A percentile compares a stretch with the other conserved stretches of the same genome.
phyloP scores from a whole-genome alignment of 2,888 invertebrate genomes.

The Heterodera filipjevi region DNA sequence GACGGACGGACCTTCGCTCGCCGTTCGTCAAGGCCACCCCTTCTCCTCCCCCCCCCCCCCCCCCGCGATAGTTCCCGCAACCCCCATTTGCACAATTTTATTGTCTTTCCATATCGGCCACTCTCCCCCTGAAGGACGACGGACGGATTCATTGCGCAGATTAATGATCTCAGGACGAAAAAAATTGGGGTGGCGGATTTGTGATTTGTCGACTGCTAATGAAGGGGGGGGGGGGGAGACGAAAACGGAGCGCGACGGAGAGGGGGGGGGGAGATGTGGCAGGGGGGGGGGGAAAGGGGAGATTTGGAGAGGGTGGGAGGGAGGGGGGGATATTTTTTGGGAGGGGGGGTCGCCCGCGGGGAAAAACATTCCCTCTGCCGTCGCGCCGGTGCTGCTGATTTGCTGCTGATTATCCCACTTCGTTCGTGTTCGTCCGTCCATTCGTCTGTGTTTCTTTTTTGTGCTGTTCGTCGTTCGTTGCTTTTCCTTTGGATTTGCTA shows the following conservation, averaged over 20 bases:
- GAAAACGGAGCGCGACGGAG: no score
- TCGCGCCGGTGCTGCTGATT: neutral
- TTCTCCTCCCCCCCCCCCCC: neutral
- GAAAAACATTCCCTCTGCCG: neutral
- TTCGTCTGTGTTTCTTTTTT: neutral
- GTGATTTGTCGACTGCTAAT: neutral
- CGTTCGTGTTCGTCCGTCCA: neutral
- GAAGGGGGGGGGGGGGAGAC: no score
- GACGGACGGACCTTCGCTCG: neutral
- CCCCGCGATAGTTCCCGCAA: neutral
- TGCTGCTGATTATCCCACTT: neutral
- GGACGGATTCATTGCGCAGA: neutral
- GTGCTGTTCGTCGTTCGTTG: neutral
- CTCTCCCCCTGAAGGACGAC: neutral
- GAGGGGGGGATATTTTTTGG: no score
- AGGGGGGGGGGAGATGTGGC: no score
- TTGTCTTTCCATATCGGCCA: slow-evolving; percentile 9
- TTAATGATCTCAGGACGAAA: neutral
- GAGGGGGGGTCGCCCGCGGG: neutral
- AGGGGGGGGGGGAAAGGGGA: no score
- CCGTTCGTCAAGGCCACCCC: neutral
- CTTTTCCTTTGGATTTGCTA: neutral
- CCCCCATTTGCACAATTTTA: neutral
- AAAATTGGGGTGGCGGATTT: slow-evolving; percentile 10
- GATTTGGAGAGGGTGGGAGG: no score